phyloP scores from a whole-genome alignment of 2,888 invertebrate species.

The Drosophila paucipuncta region DNA sequence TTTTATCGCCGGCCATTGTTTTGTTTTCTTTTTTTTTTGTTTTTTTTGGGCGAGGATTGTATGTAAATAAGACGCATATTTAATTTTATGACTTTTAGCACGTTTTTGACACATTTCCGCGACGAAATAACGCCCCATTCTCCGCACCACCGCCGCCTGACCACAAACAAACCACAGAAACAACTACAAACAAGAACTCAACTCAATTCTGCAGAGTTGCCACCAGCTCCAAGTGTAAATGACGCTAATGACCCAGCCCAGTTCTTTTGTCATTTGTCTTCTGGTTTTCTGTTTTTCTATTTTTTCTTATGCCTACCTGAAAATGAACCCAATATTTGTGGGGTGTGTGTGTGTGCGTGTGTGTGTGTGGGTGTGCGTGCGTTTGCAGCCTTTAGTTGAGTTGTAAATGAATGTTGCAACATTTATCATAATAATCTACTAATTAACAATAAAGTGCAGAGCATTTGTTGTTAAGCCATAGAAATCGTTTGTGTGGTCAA shows the following conservation, averaged over 20 bases:
- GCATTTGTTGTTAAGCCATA: neutral
- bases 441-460: slow-evolving; percentile 43
- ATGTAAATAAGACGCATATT: slow-evolving; percentile 81
- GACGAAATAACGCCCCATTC: slow-evolving; percentile 43
- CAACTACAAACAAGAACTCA: neutral
- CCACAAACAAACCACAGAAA: slow-evolving; percentile 1
- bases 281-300: slow-evolving; percentile 16
- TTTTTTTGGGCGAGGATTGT: slow-evolving; percentile 34
- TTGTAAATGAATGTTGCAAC: slow-evolving; percentile 78
- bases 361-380: slow-evolving; percentile 23
- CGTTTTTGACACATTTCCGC: slow-evolving; percentile 81
- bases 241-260: slow-evolving; percentile 79
- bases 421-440: slow-evolving; percentile 64
- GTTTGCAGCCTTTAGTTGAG: slow-evolving; percentile 50
- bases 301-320: slow-evolving; percentile 10
- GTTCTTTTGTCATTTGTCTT: slow-evolving; percentile 73
- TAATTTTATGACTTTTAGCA: slow-evolving; percentile 82
- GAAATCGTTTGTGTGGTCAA: neutral
- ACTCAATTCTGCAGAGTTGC: slow-evolving; percentile 22
- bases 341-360: slow-evolving; percentile 13
- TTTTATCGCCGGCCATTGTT: slow-evolving; percentile 66
- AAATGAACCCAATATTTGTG: slow-evolving; percentile 30
- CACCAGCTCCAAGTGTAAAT: slow-evolving; percentile 74
- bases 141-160: neutral
- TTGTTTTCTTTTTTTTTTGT: slow-evolving; percentile 24